Base-by-base conservation (phyloP, 2,888 invertebrate genomes). In the Ophraella communa region DNA sequence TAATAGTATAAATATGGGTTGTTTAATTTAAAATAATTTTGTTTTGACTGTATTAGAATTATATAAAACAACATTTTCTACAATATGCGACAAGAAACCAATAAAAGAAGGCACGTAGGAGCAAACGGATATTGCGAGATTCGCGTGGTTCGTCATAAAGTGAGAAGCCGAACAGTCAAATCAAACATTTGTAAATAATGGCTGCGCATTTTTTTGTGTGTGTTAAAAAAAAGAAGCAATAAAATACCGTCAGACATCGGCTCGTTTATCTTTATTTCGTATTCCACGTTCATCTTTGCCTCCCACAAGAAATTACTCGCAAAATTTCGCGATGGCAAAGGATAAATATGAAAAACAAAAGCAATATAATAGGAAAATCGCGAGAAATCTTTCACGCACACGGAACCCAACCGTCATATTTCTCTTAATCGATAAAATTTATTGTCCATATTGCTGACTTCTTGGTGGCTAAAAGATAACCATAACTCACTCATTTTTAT, bases 401-500 rank as follows among this genome's bases (percentile, higher is more conserved):
- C 57, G n/a, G n/a, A 45, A 64, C 53, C 60, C 57, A 27, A 23
- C 59, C 55, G 44, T 56, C 62, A 66, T 66, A 60, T 66, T 64
- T 68, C 57, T 62, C 62, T 35, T 55, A 64, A 66, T 68, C 64
- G 62, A 68, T 68, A 62, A 61, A 64, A 65, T 68, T 68, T 64
- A 68, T 68, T 59, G 59, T 59, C 68, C 65, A 64, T 68, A 66
- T 64, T 68, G 65, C 65, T 66, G 68, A 65, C 68, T 68, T 60
- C 67, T 60, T 64, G 60, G 59, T 66, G 61, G 55, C 64, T 7
- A 1, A 11, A 21, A 47, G 47, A 47, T 47, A 47, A 47, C 21
- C 4, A 21, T 47, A 23, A 47, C 23, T 47, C 47, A 21, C 11
- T 23, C 23, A 5, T n/a, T 2, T 23, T 23, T n/a, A 21, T 47